phyloP scores from a whole-genome alignment of 2,888 invertebrate species.

The Ennomos erosarius region DNA sequence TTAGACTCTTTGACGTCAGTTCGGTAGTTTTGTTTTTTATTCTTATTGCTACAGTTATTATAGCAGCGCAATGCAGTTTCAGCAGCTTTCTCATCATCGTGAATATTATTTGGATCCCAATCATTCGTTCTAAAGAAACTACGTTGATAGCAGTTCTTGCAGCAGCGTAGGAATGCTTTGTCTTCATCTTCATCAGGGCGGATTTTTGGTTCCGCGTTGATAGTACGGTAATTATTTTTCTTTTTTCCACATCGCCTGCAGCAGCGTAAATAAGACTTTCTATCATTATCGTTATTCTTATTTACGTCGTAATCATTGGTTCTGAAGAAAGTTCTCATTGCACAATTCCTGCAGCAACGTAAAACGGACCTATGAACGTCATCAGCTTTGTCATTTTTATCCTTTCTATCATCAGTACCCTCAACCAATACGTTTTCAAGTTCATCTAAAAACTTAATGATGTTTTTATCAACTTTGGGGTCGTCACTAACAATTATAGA shows the following conservation, averaged over 20 bases:
- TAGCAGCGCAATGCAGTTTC: conserved; percentile 10
- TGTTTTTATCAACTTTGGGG: conserved; percentile 7
- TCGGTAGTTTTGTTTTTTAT: background rate
- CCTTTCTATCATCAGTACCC: background rate
- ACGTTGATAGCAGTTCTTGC: background rate
- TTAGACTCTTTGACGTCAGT: conserved; percentile 7
- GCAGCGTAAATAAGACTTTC: conserved; percentile 12
- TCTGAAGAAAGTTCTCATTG: background rate
- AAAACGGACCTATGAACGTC: background rate
- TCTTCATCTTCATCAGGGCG: background rate
- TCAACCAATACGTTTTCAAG: background rate
- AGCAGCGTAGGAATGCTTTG: conserved; percentile 1
- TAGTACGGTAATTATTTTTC: background rate
- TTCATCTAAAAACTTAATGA: conserved; percentile 4
- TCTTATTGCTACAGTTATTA: background rate
- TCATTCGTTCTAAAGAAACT: conserved; percentile 1
- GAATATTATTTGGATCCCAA: conserved; percentile 6
- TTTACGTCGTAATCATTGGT: conserved; percentile 7
- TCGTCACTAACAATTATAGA: conserved; percentile 1
- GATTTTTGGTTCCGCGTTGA: background rate
- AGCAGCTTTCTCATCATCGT: conserved; percentile 3
- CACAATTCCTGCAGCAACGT: conserved; percentile 14
- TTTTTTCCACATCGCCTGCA: conserved; percentile 8
- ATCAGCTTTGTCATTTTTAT: conserved; percentile 14
- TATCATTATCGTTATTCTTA: background rate